phyloP scores from a whole-genome alignment of 2,797 vertebrate genomes.

The Luscinia megarhynchos region DNA sequence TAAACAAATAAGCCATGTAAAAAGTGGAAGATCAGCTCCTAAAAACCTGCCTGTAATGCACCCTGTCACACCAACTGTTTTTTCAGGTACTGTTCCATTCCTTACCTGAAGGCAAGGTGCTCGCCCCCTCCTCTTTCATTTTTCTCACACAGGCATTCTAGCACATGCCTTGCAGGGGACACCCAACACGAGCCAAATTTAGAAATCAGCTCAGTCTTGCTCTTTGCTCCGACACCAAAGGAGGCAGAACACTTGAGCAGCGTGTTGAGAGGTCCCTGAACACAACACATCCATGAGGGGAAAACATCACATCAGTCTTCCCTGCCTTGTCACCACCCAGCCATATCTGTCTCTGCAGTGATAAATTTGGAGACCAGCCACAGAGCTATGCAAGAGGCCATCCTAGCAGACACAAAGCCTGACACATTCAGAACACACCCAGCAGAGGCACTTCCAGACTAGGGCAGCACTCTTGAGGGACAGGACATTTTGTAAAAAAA shows the following conservation, averaged over 20 bases:
- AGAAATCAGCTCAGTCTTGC: not conserved
- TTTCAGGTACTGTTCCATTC: not conserved
- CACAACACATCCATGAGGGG: not conserved
- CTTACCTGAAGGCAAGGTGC: not conserved
- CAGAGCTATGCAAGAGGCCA: fast-evolving
- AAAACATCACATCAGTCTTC: not conserved
- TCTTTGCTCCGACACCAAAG: not conserved
- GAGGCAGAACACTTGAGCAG: not conserved
- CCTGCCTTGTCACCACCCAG: not conserved
- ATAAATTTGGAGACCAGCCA: not conserved
- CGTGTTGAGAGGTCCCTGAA: not conserved
- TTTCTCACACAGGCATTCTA: not conserved
- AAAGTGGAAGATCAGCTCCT: not conserved
- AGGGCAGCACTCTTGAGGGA: not conserved
- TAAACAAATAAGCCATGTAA: constrained; percentile 27
- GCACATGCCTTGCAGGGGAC: not conserved
- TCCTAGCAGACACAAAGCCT: not conserved
- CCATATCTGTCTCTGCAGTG: not conserved
- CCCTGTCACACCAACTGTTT: not conserved
- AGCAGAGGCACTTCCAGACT: not conserved
- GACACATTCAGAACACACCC: not conserved
- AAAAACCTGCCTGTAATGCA: not conserved
- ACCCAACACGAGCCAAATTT: not conserved
- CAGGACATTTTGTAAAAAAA: not conserved
- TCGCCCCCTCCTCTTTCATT: not conserved